phyloP scores from a whole-genome alignment of 2,888 invertebrate genomes.

The Eucriotettix oculatus region DNA sequence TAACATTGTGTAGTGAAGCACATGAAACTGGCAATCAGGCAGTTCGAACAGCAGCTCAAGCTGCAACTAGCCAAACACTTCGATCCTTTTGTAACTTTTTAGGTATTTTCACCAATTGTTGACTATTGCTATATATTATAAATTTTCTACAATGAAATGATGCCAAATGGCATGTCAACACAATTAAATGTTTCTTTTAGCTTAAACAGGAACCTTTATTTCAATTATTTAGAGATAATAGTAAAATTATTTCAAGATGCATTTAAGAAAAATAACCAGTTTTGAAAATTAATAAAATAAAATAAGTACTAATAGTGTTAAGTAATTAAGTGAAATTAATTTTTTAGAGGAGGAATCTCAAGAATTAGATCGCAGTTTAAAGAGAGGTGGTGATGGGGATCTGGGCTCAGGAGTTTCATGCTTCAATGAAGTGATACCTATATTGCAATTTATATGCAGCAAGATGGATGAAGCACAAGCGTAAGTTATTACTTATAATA shows the following conservation, averaged over 20 bases:
- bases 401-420: conserved; percentile 51
- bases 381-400: conserved; percentile 21
- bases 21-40: conserved; percentile 63
- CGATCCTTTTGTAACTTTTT: conserved; percentile 71
- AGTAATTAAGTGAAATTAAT: background rate
- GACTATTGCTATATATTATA: background rate
- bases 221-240: background rate
- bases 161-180: background rate
- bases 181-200: background rate
- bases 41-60: conserved; percentile 72
- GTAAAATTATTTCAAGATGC: too few relatives aligned
- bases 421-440: conserved; percentile 79
- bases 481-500: conserved; percentile 28
- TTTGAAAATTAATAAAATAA: too few relatives aligned
- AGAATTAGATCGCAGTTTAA: conserved; percentile 31
- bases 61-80: conserved; percentile 77
- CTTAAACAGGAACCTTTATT: background rate
- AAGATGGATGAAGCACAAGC: conserved; percentile 65
- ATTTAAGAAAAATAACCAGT: too few relatives aligned
- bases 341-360: conserved; percentile 57
- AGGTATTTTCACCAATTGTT: conserved; percentile 30
- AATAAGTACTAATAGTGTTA: too few relatives aligned
- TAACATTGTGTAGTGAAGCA: conserved; percentile 70
- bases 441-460: conserved; percentile 75
- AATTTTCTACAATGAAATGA: background rate